Evolutionary conservation across 2,113 vertebrate species (phyloP).

Genomic region (Clarias gariepinus): DNA sequence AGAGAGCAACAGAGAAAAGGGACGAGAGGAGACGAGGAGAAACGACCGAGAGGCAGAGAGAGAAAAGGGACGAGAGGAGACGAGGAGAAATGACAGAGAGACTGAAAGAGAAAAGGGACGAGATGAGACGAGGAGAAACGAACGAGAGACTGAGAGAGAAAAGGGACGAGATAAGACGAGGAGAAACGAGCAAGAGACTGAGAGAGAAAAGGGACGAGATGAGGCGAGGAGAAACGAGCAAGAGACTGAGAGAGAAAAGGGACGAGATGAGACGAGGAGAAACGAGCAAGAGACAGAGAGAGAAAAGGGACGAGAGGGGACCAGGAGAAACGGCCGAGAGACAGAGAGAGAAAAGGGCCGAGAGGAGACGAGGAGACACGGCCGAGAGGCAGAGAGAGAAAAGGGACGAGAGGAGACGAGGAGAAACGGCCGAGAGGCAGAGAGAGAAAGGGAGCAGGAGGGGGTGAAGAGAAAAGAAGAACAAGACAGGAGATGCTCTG

Average conservation of each 20-base stretch:
- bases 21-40: slow-evolving; percentile 1
- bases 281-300: neutral
- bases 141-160: neutral
- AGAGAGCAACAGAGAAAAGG: slow-evolving; percentile 32
- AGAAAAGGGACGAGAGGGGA: neutral
- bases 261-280: slow-evolving; percentile 15
- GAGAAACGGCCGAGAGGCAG: slow-evolving; percentile 20
- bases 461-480: slow-evolving; percentile 1
- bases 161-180: neutral
- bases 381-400: neutral
- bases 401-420: slow-evolving; percentile 11
- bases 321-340: neutral
- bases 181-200: slow-evolving; percentile 3
- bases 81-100: neutral
- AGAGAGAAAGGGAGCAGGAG: neutral
- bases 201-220: neutral
- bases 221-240: neutral
- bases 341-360: slow-evolving; percentile 33
- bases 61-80: neutral
- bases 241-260: slow-evolving; percentile 16
- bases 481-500: slow-evolving; percentile 12
- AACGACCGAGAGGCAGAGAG: neutral
- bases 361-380: slow-evolving; percentile 10
- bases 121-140: neutral
- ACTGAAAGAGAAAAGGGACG: slow-evolving; percentile 30